Percentiles rank a stretch among this genome's conserved stretches.
These are phyloP conservation scores for Frieseomelitta varia DNA, from an alignment of 1,140 invertebrate species.

Conservation along the genomic window DNA sequence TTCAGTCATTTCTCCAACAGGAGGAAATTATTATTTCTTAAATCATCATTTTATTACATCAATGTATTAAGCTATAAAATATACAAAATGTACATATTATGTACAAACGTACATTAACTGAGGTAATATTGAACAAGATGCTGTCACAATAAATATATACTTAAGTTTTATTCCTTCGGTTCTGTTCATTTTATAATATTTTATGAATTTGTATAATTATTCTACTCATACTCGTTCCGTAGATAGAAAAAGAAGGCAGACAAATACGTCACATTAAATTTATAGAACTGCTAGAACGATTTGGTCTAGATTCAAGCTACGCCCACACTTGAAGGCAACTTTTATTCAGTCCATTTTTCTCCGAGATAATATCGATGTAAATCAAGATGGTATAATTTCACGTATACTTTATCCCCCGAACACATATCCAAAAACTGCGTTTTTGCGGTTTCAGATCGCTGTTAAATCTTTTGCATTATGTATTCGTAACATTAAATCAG, in stretches of 20 bases:
- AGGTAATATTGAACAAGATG: too few species aligned
- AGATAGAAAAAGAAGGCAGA: not conserved
- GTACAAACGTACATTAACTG: too few species aligned
- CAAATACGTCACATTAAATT: not conserved
- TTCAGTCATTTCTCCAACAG: too few species aligned
- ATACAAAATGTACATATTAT: too few species aligned
- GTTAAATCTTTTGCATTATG: not conserved
- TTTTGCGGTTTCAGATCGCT: not conserved
- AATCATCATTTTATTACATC: not conserved
- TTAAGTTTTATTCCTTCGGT: not conserved
- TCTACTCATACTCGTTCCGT: not conserved
- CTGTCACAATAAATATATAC: too few species aligned
- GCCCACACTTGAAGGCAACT: not conserved
- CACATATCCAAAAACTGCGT: not conserved
- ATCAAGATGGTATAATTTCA: constrained; percentile 8
- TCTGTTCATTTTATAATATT: not conserved
- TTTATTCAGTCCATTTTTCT: constrained; percentile 3
- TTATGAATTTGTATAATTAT: not conserved
- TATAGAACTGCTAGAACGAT: not conserved
- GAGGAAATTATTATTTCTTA: too few species aligned
- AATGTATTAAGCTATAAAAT: not conserved
- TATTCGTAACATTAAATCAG: not conserved
- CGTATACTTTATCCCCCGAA: not conserved
- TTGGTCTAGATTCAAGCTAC: not conserved
- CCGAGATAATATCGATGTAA: constrained; percentile 12